Conservation (phyloP, 2,888 invertebrate species). For the Phyllotreta striolata region DNA sequence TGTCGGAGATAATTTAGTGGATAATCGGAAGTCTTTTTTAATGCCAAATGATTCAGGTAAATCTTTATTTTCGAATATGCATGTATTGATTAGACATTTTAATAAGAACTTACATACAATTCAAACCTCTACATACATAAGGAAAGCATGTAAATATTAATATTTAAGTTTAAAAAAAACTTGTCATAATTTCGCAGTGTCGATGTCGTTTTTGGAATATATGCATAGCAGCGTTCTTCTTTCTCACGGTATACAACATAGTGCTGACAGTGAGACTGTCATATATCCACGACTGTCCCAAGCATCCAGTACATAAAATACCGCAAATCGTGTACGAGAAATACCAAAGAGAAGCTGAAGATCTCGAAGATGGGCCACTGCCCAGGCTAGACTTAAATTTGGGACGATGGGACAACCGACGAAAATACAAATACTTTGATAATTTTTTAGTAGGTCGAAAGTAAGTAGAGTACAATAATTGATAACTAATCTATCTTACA, state of each 20-base stretch:
- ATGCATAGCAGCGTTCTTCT: slow-evolving; percentile 70
- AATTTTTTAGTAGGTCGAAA: slow-evolving; percentile 72
- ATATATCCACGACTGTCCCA: slow-evolving; percentile 54
- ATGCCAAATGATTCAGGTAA: slow-evolving; percentile 28
- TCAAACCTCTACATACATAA: too few species aligned
- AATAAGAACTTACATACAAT: not conserved
- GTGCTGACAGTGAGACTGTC: slow-evolving; percentile 67
- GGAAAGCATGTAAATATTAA: too few species aligned
- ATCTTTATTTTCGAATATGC: not conserved
- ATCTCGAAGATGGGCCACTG: slow-evolving; percentile 55
- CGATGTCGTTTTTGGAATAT: slow-evolving; percentile 75
- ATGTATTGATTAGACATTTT: not conserved
- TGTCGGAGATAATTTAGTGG: slow-evolving; percentile 10
- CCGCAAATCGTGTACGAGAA: slow-evolving; percentile 43
- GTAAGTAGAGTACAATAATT: slow-evolving; percentile 9
- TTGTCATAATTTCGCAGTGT: slow-evolving; percentile 49
- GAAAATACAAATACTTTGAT: slow-evolving; percentile 77
- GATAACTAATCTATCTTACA: too few species aligned
- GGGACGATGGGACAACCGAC: slow-evolving; percentile 78
- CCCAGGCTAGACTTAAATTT: slow-evolving; percentile 70
- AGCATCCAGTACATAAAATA: slow-evolving; percentile 38
- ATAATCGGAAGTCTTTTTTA: not conserved
- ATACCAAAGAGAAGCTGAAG: slow-evolving; percentile 38
- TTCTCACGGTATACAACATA: slow-evolving; percentile 72
- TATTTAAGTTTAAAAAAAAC: too few species aligned